Conservation (phyloP, 1,140 invertebrate species). For the Brachystomella parvula region DNA sequence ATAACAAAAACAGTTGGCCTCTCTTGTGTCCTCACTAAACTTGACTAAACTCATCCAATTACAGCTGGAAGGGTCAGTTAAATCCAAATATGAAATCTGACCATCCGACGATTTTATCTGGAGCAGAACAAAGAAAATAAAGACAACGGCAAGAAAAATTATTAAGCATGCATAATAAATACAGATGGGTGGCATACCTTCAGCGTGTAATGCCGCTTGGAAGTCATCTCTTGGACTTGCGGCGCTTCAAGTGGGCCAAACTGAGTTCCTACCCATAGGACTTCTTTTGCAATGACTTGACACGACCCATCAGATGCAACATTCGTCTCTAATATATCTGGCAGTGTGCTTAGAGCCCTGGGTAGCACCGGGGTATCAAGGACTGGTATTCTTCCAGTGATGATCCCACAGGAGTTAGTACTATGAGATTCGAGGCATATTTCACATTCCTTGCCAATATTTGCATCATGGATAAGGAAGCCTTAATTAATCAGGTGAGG, state of each 20-base stretch:
- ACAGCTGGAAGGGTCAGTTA: constrained; percentile 48
- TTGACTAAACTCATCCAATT: constrained; percentile 60
- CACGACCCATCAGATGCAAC: constrained; percentile 40
- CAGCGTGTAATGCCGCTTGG: constrained; percentile 43
- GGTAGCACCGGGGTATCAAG: constrained; percentile 38
- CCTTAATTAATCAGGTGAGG: no score
- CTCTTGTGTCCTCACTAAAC: constrained; percentile 44
- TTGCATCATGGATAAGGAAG: no score
- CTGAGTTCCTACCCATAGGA: constrained; percentile 43
- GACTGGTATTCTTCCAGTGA: constrained; percentile 18
- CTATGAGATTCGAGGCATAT: constrained; percentile 16
- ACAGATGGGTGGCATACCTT: constrained; percentile 39
- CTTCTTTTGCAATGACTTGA: constrained; percentile 40
- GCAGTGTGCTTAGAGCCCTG: constrained; percentile 45
- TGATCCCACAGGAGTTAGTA: constrained; percentile 14
- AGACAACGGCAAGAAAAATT: neutral
- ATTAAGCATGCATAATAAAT: constrained; percentile 9
- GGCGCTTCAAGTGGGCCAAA: constrained; percentile 48
- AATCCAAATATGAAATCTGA: constrained; percentile 45
- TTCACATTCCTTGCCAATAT: constrained; percentile 6
- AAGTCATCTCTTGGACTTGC: constrained; percentile 41
- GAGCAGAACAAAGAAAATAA: neutral
- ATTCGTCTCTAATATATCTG: constrained; percentile 41
- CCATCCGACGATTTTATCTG: neutral
- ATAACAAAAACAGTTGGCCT: constrained; percentile 59